Conservation (phyloP, 1,140 invertebrate genomes). For the Pissodes strobi region DNA sequence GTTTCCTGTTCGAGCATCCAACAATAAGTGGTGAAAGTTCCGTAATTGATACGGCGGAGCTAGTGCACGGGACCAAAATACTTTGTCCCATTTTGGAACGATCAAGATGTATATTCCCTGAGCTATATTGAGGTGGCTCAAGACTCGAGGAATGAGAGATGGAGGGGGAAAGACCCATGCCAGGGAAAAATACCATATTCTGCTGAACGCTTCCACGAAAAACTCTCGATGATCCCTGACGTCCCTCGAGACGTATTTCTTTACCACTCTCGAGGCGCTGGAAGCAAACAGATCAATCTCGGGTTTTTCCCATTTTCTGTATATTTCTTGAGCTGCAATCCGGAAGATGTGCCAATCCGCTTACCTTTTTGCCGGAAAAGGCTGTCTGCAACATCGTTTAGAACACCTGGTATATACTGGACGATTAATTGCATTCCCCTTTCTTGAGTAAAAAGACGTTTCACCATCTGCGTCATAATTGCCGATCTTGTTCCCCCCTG, state of each 20-base stretch:
- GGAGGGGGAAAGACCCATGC: too few relatives aligned
- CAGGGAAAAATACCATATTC: conserved; percentile 28
- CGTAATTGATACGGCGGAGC: too few relatives aligned
- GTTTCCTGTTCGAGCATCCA: too few relatives aligned
- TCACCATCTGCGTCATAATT: too few relatives aligned
- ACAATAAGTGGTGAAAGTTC: conserved; percentile 36
- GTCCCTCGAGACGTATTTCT: conserved; percentile 24
- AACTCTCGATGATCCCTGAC: conserved; percentile 12
- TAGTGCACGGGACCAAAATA: conserved; percentile 45
- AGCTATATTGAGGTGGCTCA: conserved; percentile 41
- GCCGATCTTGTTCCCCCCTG: too few relatives aligned
- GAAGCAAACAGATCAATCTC: conserved; percentile 27
- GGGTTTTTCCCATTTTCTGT: conserved; percentile 24
- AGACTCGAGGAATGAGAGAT: too few relatives aligned
- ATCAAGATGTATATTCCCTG: too few relatives aligned
- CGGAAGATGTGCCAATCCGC: conserved; percentile 11
- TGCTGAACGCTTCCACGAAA: conserved; percentile 40
- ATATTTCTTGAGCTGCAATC: too few relatives aligned
- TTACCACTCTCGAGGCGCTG: conserved; percentile 1
- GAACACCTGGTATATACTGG: conserved; percentile 8
- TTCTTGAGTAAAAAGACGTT: not conserved
- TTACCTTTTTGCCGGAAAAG: not conserved
- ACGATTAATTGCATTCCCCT: not conserved
- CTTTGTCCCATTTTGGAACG: too few relatives aligned
- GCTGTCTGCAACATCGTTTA: conserved; percentile 15